Evolutionary conservation across 2,888 invertebrate genomes (phyloP), one percentile per base, ranked within the genome.

Genomic region (Clivina fossor): DNA sequence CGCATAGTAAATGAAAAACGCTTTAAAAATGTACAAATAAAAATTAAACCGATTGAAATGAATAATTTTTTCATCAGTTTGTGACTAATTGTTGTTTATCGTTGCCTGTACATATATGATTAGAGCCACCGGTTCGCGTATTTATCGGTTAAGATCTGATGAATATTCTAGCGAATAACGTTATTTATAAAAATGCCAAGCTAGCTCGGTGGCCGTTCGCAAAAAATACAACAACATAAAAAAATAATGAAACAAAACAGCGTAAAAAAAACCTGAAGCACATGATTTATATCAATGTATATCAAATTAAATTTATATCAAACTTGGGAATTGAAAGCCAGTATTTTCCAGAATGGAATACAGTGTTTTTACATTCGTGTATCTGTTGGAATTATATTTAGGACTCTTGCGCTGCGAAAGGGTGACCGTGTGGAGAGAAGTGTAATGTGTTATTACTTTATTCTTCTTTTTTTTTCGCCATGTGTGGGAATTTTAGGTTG

Each of bases 241-340:
- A 11, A 43, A 24, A 43, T 22, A 18, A 43, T 4, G 28, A 26
- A n/a, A n/a, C n/a, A n/a, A n/a, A n/a, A n/a, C n/a, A n/a, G n/a
- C n/a, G n/a, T n/a, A n/a, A n/a, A n/a, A n/a, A n/a, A n/a, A n/a
- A n/a, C n/a, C n/a, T n/a, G n/a, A n/a, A n/a, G n/a, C n/a, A n/a
- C n/a, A 55, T 55, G 55, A 55, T 55, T 55, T 55, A 55, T 55
- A 47, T 47, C 55, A 55, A 55, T 55, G 55, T 55, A 47, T 55
- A 55, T 55, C 55, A 55, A 55, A 55, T 55, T 55, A 55, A 55
- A 55, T 55, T 55, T 55, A 55, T 55, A 55, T 55, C 55, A 55
- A 47, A 55, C 55, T 38, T 47, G 55, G 55, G 55, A 55, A 55
- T 55, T 55, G 47, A 55, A 55, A 55, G 47, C 37, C 47, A 15